Base-by-base conservation (phyloP, 2,888 invertebrate species). In the Strigamia transsilvanica region DNA sequence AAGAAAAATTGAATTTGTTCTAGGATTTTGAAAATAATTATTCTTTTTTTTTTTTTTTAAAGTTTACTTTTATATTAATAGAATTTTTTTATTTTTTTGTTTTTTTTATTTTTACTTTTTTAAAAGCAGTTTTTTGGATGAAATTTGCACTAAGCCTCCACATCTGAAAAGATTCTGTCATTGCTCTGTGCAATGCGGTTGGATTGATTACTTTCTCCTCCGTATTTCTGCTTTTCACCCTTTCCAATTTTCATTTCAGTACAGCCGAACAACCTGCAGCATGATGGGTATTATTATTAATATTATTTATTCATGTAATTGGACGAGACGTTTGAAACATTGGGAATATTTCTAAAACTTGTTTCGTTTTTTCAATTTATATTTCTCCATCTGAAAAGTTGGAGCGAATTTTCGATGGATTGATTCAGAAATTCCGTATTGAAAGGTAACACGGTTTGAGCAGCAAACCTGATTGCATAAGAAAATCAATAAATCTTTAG, bases 401-500 rank as follows among this genome's bases (percentile, higher is more conserved):
- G 13, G 12, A 46, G 9, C 15, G n/a, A n/a, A n/a, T n/a, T n/a
- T 15, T 13, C 15, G 46, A n/a, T n/a, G 1, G n/a, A 13, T 46
- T 46, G 5, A 46, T 46, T 46, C 21, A 21, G 61, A 23, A 66
- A 18, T 66, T 66, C 12, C 7, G 21, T 66, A 66, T 66, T 66
- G 61, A 66, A 66, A 12, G 10, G 9, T 66, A 66, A 66, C 61
- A 23, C 18, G 7, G 61, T 66, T 66, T 23, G 61, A 66, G 21
- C 12, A 12, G 61, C 10, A 18, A 66, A 66, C 61, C 6, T 66
- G 61, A 66, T 66, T 66, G 61, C 61, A 66, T 66, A 66, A 7
- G n/a, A 66, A 66, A 66, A 66, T 66, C 61, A 66, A 66, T 66
- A 66, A 66, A 66, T 66, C 61, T 66, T n/a, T 66, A 23, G 61